Evolutionary conservation across 2,113 vertebrate species (phyloP).

Genomic region (Pedionomus torquatus): DNA sequence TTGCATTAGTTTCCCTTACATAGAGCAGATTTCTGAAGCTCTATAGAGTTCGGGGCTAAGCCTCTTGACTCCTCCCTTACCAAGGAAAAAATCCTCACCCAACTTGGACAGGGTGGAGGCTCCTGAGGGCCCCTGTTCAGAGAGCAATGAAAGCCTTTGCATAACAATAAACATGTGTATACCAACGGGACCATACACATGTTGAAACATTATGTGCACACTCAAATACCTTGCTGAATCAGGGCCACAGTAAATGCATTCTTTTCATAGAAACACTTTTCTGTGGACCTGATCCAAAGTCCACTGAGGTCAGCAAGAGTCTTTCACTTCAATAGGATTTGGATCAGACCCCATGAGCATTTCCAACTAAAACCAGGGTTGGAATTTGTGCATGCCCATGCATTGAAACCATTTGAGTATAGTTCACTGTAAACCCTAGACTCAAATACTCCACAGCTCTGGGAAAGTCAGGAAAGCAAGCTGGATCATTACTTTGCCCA

Average conservation of each 20-base stretch:
- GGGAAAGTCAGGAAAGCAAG: not conserved
- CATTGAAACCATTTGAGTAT: slow-evolving; percentile 45
- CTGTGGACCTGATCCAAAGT: slow-evolving; percentile 54
- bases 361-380: slow-evolving; percentile 55
- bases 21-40: not conserved
- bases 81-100: not conserved
- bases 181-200: not conserved
- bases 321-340: slow-evolving; percentile 55
- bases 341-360: slow-evolving; percentile 28
- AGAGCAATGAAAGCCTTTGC: not conserved
- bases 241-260: slow-evolving; percentile 53
- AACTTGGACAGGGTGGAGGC: not conserved
- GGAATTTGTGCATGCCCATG: slow-evolving; percentile 34
- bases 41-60: not conserved
- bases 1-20: not conserved
- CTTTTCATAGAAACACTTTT: slow-evolving; percentile 60
- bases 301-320: slow-evolving; percentile 61
- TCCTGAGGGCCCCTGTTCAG: not conserved
- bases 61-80: not conserved
- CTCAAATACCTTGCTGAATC: slow-evolving; percentile 54
- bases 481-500: not conserved
- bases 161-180: not conserved
- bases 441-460: not conserved
- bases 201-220: not conserved
- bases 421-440: slow-evolving; percentile 27